Evolutionary conservation across 2,113 vertebrate species (phyloP).

Genomic region (human): GRCh38 chr9:15942501-15943000

Average conservation of each 20-base stretch:
- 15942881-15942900: not conserved
- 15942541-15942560: not conserved
- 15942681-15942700: not conserved
- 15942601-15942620: not conserved
- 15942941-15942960: constrained; percentile 3
- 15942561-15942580: constrained; percentile 33
- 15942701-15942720: constrained; percentile 22
- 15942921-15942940: not conserved
- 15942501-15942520: not conserved
- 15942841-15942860: not conserved
- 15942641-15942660: constrained; percentile 28
- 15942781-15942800: constrained; percentile 23
- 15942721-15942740: constrained; percentile 26
- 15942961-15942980: constrained; percentile 35
- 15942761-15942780: constrained; percentile 1
- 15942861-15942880: not conserved
- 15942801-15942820: constrained; percentile 4
- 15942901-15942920: not conserved
- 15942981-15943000: constrained; percentile 25
- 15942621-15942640: constrained; percentile 49
- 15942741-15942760: not conserved
- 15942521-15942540: constrained; percentile 28
- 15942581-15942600: not conserved
- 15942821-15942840: constrained; percentile 4
- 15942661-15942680: constrained; percentile 22